A percentile compares a stretch with the other conserved stretches of the same genome.
Evolutionary conservation across 2,113 vertebrate species (phyloP).

Genomic region (Tor tambroides): DNA sequence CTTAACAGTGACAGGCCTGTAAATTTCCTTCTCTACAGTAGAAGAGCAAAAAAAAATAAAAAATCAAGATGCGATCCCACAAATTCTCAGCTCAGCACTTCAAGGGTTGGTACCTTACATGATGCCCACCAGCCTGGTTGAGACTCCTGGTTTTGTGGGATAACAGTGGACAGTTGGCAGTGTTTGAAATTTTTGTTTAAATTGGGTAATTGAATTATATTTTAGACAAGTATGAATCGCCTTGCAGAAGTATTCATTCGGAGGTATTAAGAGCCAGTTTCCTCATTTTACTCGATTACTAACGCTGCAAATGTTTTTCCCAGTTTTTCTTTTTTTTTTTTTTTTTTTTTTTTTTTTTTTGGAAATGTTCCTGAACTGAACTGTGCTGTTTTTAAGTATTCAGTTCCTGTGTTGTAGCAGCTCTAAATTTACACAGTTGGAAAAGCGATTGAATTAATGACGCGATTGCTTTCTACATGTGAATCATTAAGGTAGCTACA

Average conservation of each 20-base stretch:
- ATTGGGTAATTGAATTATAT: not conserved
- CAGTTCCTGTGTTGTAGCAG: not conserved
- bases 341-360: not conserved
- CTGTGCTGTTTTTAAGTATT: not conserved
- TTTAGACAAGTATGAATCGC: not conserved
- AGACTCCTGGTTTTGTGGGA: not conserved
- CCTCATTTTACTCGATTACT: not conserved
- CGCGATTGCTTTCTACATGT: not conserved
- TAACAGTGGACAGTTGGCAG: not conserved
- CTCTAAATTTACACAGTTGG: not conserved
- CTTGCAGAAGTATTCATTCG: not conserved
- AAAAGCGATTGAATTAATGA: not conserved
- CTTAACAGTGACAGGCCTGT: conserved; percentile 69
- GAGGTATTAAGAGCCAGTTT: not conserved
- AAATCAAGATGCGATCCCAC: conserved; percentile 60
- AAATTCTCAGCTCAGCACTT: conserved; percentile 70
- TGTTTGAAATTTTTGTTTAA: not conserved
- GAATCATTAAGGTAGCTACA: not conserved
- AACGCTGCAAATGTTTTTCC: not conserved
- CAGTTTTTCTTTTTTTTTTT: not conserved
- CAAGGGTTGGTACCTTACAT: conserved; percentile 60
- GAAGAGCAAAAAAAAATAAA: conserved; percentile 55
- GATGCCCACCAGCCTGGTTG: not conserved
- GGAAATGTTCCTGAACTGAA: not conserved
- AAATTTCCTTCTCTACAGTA: conserved; percentile 69